These are phyloP conservation scores for Formicarius rufipectus DNA, from an alignment of 2,113 vertebrate species.

Conservation along the genomic window DNA sequence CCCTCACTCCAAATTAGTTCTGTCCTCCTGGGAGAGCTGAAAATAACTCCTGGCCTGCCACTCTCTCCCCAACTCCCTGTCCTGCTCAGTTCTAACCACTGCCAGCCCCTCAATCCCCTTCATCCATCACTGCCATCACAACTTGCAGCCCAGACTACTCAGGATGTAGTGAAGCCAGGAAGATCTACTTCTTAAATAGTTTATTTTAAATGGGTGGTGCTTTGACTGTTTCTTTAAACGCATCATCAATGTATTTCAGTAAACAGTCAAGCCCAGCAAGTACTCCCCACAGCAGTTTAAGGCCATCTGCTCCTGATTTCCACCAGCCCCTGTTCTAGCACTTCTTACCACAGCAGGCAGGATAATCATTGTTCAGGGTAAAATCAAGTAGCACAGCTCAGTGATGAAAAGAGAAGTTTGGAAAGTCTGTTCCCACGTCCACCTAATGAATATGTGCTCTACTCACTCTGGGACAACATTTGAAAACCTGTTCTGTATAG, in stretches of 20 bases:
- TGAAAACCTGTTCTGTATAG: background rate
- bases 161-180: background rate
- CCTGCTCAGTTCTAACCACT: background rate
- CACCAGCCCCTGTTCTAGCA: background rate
- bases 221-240: background rate
- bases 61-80: background rate
- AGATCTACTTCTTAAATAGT: background rate
- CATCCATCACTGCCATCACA: background rate
- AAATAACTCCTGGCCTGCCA: background rate
- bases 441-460: background rate
- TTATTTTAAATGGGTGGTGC: background rate
- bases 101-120: background rate
- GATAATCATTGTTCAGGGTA: background rate
- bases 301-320: background rate
- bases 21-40: background rate
- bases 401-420: background rate
- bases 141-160: background rate
- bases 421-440: background rate
- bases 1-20: background rate
- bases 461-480: background rate
- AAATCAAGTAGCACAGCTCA: background rate
- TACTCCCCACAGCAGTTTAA: background rate
- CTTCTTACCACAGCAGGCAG: background rate
- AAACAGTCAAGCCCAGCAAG: background rate
- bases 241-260: no score